These are phyloP conservation scores for Psettodes erumei DNA, from an alignment of 2,113 vertebrate genomes.

Conservation along the genomic window DNA sequence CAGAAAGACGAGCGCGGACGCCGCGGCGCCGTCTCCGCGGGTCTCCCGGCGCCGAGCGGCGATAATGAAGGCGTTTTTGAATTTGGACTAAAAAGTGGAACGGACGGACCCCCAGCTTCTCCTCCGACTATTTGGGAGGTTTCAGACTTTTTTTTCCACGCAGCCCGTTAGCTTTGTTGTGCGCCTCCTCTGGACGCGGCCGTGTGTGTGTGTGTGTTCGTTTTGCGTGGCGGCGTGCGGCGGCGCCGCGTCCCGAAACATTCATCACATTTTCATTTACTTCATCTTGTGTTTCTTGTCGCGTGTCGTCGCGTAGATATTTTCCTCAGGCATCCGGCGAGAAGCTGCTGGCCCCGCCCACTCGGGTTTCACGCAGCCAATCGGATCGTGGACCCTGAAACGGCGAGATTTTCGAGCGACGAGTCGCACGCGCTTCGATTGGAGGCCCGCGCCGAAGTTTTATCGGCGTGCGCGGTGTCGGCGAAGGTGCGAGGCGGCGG, in stretches of 20 bases:
- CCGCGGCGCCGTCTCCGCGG: slow-evolving; percentile 34
- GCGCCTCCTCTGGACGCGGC: neutral
- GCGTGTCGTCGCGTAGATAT: too few species aligned
- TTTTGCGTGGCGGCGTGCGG: too few species aligned
- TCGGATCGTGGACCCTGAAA: too few species aligned
- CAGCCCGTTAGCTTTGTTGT: slow-evolving; percentile 46
- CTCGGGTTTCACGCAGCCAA: neutral
- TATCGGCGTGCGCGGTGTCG: too few species aligned
- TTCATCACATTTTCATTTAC: too few species aligned
- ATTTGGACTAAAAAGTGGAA: slow-evolving; percentile 53
- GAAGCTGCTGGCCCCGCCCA: too few species aligned
- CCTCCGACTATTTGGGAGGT: slow-evolving; percentile 14
- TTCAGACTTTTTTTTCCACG: slow-evolving; percentile 32
- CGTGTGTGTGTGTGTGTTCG: slow-evolving; percentile 16
- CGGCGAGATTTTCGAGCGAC: too few species aligned
- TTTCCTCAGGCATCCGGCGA: too few species aligned
- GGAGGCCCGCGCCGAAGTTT: too few species aligned
- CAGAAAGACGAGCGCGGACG: slow-evolving; percentile 56
- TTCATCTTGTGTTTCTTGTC: too few species aligned
- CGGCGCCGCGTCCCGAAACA: too few species aligned
- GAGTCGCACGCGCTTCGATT: too few species aligned
- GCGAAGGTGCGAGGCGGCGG: slow-evolving; percentile 51
- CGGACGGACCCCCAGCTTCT: slow-evolving; percentile 42
- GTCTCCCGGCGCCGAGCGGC: slow-evolving; percentile 48
- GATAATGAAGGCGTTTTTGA: slow-evolving; percentile 70